Evolutionary conservation across 1,140 invertebrate species (phyloP).

Genomic region (Ceratosolen fusciceps): DNA sequence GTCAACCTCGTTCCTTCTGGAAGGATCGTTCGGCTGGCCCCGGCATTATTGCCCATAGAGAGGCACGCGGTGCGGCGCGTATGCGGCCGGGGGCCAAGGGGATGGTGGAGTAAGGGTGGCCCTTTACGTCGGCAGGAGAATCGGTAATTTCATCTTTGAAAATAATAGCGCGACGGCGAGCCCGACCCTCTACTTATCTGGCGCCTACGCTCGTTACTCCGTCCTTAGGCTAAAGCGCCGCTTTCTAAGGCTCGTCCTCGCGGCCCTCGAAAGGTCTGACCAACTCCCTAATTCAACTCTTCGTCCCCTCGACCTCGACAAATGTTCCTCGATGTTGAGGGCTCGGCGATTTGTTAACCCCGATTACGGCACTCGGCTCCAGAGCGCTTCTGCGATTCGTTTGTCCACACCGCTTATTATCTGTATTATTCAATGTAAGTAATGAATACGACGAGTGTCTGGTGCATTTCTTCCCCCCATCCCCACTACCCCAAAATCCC

Average conservation of each 20-base stretch:
- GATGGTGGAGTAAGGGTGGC: too few species aligned
- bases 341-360: conserved; percentile 56
- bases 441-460: conserved; percentile 1
- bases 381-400: not conserved
- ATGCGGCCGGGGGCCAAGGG: too few species aligned
- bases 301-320: conserved; percentile 35
- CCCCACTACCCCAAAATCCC: not conserved
- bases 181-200: conserved; percentile 59
- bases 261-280: not conserved
- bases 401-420: not conserved
- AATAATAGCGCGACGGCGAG: conserved; percentile 36
- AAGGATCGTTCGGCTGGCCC: not conserved
- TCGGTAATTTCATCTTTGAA: conserved; percentile 45
- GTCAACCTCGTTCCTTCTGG: conserved; percentile 23
- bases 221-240: conserved; percentile 35
- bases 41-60: not conserved
- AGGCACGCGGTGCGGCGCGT: too few species aligned
- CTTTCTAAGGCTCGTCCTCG: conserved; percentile 16
- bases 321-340: conserved; percentile 49
- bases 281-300: conserved; percentile 52
- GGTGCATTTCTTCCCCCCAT: not conserved
- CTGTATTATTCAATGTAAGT: not conserved
- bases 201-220: conserved; percentile 57
- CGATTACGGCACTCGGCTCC: conserved; percentile 38
- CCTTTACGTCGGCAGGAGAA: not conserved